Evolutionary conservation across 2,888 invertebrate genomes (phyloP), one percentile per base, ranked within the genome.

Genomic region (Cantharis nigra): DNA sequence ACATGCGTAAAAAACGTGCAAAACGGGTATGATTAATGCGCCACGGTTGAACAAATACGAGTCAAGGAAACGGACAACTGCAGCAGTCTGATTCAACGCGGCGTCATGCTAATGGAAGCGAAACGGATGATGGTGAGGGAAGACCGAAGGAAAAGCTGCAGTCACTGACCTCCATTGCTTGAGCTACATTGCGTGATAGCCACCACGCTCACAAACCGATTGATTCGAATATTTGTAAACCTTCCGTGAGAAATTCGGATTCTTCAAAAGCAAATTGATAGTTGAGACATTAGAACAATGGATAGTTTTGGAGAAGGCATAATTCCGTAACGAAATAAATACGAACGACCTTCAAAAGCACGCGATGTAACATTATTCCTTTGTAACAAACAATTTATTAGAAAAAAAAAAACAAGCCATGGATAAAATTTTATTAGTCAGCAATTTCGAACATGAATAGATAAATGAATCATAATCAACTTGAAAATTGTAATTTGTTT

Each of bases 81-180:
- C 83, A 82, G 80, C 65, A 72, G 80, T 83, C 83, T 82, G 83
- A 84, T 81, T 83, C 84, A 83, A 79, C 81, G 80, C 77, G 79
- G 82, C 82, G 83, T 82, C 80, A 82, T 80, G 83, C 81, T 83
- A 80, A 81, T 80, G 81, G 79, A 82, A 81, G 82, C 79, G 78
- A 63, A 81, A 78, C 77, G 78, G 78, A 78, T 72, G 78, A 78
- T 72, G 78, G 79, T 76, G 78, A 80, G 79, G 80, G 78, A 77
- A 75, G 75, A 76, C 76, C 80, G 77, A 82, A 78, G 81, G 77
- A 80, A 79, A 78, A 75, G 77, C 80, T 82, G 84, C 86, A 85
- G 86, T 86, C 85, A 86, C 85, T 86, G 86, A 86, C 86, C 85
- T 85, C 84, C 81, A 85, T 84, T 82, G 84, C 81, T 81, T 84